Evolutionary conservation across 2,888 invertebrate species (phyloP), one percentile per base, ranked within the genome.

Genomic region (Herminia tarsipennalis): DNA sequence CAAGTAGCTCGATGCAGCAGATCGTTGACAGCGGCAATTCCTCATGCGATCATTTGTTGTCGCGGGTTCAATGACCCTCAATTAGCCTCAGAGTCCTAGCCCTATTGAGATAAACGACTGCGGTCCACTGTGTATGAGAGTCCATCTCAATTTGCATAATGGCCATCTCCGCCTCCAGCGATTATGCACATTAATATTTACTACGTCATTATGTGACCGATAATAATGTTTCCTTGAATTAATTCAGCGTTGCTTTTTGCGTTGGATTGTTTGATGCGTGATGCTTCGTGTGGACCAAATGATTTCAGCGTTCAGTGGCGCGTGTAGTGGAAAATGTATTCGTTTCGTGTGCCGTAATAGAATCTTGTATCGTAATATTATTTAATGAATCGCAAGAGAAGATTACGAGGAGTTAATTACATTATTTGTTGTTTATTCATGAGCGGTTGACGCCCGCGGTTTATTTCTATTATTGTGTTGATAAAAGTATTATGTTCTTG

Each of bases 121-220:
- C 65, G 63, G 70, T 60, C 70, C 70, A 61, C 63, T 62, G 58
- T 63, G 62, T 60, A 51, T 66, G 55, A 59, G 73, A 71, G 66
- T 71, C 70, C 73, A 60, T 72, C 71, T 73, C 71, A 73, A 80
- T 85, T 84, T 81, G 77, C 83, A 83, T 84, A 80, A 85, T 81
- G 73, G 68, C 70, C 66, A 64, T 74, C 78, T 66, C 70, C 72
- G 69, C 63, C 70, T n/a, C 69, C 61, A 57, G 61, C 73, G 75
- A 80, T 82, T 78, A 80, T 68, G 60, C 55, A 65, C 67, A 77
- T 83, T 76, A 79, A 78, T 83, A 75, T 83, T 83, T 75, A 74
- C 71, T 66, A 64, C 77, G 52, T 74, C 65, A 77, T 79, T 80
- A 76, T 66, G 57, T 55, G 56, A 50, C 53, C 50, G 47, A 56